phyloP scores from a whole-genome alignment of 2,888 invertebrate genomes.

The Drosophila aldrichi region DNA sequence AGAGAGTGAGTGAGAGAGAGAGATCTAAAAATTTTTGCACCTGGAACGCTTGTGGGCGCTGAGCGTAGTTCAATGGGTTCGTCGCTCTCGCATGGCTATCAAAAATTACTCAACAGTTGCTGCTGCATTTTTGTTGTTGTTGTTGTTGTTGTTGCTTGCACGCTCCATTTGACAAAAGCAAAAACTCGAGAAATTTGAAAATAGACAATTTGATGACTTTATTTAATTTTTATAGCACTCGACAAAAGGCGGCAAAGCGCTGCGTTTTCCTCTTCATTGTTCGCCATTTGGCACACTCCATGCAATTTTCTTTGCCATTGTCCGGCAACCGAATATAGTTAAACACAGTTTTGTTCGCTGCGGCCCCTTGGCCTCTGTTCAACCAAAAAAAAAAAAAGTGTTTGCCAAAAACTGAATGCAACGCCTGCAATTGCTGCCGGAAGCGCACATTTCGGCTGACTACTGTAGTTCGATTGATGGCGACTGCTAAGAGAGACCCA shows the following conservation, averaged over 20 bases:
- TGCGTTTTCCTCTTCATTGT: conserved; percentile 52
- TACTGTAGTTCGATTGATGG: not conserved
- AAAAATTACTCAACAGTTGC: conserved; percentile 71
- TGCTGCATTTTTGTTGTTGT: conserved; percentile 16
- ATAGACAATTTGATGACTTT: conserved; percentile 69
- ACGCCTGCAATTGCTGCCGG: conserved; percentile 68
- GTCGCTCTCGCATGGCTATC: conserved; percentile 4
- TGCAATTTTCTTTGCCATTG: conserved; percentile 52
- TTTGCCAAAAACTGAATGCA: conserved; percentile 48
- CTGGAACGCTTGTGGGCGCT: conserved; percentile 72
- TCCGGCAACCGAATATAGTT: conserved; percentile 31
- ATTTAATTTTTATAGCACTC: conserved; percentile 80
- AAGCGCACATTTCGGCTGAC: conserved; percentile 6
- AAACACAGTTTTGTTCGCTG: conserved; percentile 25
- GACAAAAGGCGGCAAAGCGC: conserved; percentile 27
- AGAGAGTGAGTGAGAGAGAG: not conserved
- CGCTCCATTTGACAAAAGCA: conserved; percentile 68
- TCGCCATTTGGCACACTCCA: conserved; percentile 65
- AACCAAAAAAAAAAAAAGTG: conserved; percentile 10
- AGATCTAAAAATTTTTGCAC: conserved; percentile 53
- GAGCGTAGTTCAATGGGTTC: conserved; percentile 34
- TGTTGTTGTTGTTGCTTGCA: conserved; percentile 24
- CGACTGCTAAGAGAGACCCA: not conserved
- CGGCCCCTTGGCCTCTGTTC: not conserved
- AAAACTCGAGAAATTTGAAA: conserved; percentile 68